Base-by-base conservation (phyloP, 2,888 invertebrate species). In the Hetaerina titia region DNA sequence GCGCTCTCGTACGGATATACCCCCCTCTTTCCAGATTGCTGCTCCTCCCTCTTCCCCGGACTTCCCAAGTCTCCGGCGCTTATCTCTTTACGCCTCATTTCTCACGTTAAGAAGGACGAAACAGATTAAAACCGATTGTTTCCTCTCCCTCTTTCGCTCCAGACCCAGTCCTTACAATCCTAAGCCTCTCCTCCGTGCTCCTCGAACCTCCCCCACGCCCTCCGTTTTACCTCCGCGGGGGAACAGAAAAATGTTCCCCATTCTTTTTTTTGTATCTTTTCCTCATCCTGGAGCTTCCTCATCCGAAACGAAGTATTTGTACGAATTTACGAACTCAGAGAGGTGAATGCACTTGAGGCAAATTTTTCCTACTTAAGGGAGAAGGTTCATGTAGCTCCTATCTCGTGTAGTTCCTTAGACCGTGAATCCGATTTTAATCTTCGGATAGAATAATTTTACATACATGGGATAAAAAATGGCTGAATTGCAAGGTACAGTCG, bases 41-140 rank as follows among this genome's bases (percentile, higher is more conserved):
- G 19, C n/a, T 89, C 89, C 22, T 15, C 89, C 89, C 56, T 89
- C 19, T 19, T 56, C 56, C 88, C 45, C 58, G 8, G 31, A 81
- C 81, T 81, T 31, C 81, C 81, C 81, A 81, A 81, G 81, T 81
- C 81, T 81, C 25, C 81, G n/a, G 81, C 58, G 89, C 89, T 89
- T 89, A 57, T 89, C 89, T 89, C 89, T 89, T 56, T 89, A 89
- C 89, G 89, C 57, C 57, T 89, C 89, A 89, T 89, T 89, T 89
- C 89, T 89, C 58, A 58, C 89, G n/a, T 57, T 89, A 58, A 89
- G 56, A n/a, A 89, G 57, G 89, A 57, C 89, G 57, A 89, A 89
- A 89, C 89, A 89, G 89, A 89, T 89, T 89, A 89, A 89, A 89
- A 89, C 89, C 58, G 89, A 56, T 89, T 58, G 56, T n/a, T 89